phyloP scores from a whole-genome alignment of 2,888 invertebrate genomes.

The Magallana nippona region DNA sequence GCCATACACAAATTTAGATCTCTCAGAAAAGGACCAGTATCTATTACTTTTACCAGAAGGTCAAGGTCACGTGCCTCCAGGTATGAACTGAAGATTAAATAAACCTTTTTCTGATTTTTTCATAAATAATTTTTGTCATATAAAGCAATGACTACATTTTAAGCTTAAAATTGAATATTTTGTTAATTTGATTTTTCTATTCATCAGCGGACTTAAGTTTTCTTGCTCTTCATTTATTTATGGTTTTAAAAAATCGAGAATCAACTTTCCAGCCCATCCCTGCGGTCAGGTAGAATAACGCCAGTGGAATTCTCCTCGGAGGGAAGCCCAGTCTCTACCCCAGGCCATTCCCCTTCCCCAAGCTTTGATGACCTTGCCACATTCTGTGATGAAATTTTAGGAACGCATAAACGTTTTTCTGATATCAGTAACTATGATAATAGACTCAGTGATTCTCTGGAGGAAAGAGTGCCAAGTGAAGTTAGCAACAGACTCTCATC shows the following conservation, averaged over 20 bases:
- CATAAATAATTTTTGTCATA: no score
- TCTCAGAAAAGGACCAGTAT: conserved; percentile 89
- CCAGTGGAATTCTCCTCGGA: conserved; percentile 68
- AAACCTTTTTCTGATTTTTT: no score
- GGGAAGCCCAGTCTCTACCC: conserved; percentile 73
- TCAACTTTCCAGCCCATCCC: conserved; percentile 59
- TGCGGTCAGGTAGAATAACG: conserved; percentile 60
- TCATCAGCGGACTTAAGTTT: no score
- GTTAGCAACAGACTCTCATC: not conserved
- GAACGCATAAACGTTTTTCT: conserved; percentile 8
- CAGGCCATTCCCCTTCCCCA: conserved; percentile 68
- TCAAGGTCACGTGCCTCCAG: conserved; percentile 62
- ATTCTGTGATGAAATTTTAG: conserved; percentile 47
- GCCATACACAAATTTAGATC: conserved; percentile 71
- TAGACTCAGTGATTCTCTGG: conserved; percentile 12
- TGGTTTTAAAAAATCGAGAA: no score
- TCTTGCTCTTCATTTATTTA: no score
- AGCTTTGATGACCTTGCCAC: conserved; percentile 64
- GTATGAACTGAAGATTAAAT: conserved; percentile 44
- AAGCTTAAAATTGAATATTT: no score
- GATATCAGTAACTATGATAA: conserved; percentile 37
- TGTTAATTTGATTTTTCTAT: no score
- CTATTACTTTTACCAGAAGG: conserved; percentile 81
- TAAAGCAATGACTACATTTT: no score
- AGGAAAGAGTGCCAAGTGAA: not conserved